Evolutionary conservation across 2,113 vertebrate genomes (phyloP).

Genomic region (Stictonetta naevosa): DNA sequence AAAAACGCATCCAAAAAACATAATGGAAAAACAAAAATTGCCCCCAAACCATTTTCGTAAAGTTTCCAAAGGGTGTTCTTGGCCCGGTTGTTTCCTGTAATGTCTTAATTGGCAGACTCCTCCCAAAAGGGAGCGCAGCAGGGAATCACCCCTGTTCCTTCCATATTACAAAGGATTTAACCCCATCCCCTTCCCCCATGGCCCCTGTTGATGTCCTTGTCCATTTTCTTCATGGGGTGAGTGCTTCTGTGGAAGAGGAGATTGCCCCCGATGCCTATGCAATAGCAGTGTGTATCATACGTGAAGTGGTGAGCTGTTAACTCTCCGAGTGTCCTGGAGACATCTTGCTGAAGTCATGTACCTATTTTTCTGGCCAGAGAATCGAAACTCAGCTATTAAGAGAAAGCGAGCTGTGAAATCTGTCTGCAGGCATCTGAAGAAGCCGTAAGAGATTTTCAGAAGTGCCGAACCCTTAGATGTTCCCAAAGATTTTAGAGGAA

Average conservation of each 20-base stretch:
- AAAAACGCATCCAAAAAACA: not conserved
- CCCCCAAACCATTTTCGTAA: fast-evolving
- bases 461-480: slow-evolving; percentile 57
- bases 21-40: not conserved
- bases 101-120: not conserved
- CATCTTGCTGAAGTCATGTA: not conserved
- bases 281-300: not conserved
- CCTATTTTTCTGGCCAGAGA: not conserved
- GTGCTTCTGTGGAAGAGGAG: not conserved
- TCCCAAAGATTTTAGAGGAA: slow-evolving; percentile 59
- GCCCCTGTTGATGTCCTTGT: not conserved
- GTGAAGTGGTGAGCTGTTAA: not conserved
- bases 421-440: slow-evolving; percentile 51
- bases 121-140: fast-evolving
- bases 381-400: not conserved
- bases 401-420: slow-evolving; percentile 40
- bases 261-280: fast-evolving
- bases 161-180: not conserved
- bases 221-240: not conserved
- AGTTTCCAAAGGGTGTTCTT: not conserved
- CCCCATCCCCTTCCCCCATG: fast-evolving
- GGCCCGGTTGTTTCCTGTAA: not conserved
- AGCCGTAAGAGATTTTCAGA: slow-evolving; percentile 51
- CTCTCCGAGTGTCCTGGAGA: not conserved
- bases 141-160: not conserved